phyloP scores from a whole-genome alignment of 2,888 invertebrate genomes.

The Nudaria mundana region DNA sequence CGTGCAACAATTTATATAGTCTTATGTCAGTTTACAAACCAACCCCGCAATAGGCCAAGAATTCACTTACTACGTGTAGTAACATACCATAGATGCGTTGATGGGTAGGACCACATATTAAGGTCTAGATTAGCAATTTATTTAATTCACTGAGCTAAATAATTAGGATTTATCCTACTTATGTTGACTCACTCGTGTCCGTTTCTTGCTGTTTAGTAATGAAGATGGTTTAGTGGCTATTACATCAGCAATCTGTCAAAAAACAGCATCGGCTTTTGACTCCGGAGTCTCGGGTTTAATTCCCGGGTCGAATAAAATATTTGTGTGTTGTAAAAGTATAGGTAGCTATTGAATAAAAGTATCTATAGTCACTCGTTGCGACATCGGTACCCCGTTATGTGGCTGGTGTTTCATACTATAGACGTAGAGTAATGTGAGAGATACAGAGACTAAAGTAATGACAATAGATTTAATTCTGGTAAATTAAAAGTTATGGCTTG shows the following conservation, averaged over 20 bases:
- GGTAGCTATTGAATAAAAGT: neutral
- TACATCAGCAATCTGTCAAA: no score
- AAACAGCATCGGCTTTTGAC: no score
- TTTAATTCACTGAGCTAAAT: neutral
- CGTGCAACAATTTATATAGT: slow-evolving; percentile 39
- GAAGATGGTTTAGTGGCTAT: no score
- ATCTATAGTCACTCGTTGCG: slow-evolving; percentile 9
- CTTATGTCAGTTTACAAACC: slow-evolving; percentile 29
- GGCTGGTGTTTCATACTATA: slow-evolving; percentile 6
- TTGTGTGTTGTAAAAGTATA: no score
- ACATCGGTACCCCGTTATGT: slow-evolving; percentile 6
- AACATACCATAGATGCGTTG: slow-evolving; percentile 3
- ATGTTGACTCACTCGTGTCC: no score
- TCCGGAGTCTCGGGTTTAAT: no score
- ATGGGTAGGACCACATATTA: slow-evolving; percentile 3
- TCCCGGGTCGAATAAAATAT: no score
- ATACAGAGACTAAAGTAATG: slow-evolving; percentile 1
- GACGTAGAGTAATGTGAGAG: slow-evolving; percentile 13
- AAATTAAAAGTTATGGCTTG: neutral
- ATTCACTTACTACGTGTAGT: slow-evolving; percentile 30
- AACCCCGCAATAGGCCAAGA: slow-evolving; percentile 32
- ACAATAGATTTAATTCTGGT: neutral
- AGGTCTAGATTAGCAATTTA: neutral
- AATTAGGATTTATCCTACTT: neutral
- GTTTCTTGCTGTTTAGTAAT: no score